Conservation (phyloP, 2,797 vertebrate genomes). For the Nasua narica region DNA sequence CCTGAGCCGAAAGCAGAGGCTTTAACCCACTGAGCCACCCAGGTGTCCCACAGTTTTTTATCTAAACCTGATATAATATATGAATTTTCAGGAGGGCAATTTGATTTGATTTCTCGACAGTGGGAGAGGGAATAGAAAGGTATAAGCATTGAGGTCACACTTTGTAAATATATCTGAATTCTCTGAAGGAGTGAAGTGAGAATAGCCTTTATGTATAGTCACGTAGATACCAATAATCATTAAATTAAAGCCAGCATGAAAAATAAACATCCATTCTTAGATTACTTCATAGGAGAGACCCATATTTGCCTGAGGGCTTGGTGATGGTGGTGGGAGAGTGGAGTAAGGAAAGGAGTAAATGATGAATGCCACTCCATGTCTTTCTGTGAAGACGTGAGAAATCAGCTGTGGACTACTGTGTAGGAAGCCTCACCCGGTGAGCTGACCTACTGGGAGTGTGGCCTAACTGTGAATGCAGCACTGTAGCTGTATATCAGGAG, state of each 20-base stretch:
- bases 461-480: background rate
- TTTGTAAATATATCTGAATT: background rate
- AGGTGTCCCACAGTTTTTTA: too few species aligned
- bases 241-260: background rate
- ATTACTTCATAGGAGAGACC: background rate
- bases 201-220: background rate
- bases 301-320: background rate
- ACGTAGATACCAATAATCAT: background rate
- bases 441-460: background rate
- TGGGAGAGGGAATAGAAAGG: background rate
- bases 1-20: too few species aligned
- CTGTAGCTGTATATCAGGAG: background rate
- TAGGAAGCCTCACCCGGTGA: fast-evolving
- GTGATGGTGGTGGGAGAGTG: background rate
- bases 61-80: background rate
- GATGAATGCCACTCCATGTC: fast-evolving
- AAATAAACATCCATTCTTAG: background rate
- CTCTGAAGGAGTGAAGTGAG: background rate
- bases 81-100: background rate
- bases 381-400: background rate
- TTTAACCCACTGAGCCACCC: too few species aligned
- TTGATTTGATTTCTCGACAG: slow-evolving; percentile 12
- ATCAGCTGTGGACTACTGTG: background rate
- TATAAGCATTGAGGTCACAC: background rate
- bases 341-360: too few species aligned